Percentiles rank a stretch among this genome's conserved stretches.
phyloP scores from a whole-genome alignment of 1,140 invertebrate genomes.

The Leucophenga varia region DNA sequence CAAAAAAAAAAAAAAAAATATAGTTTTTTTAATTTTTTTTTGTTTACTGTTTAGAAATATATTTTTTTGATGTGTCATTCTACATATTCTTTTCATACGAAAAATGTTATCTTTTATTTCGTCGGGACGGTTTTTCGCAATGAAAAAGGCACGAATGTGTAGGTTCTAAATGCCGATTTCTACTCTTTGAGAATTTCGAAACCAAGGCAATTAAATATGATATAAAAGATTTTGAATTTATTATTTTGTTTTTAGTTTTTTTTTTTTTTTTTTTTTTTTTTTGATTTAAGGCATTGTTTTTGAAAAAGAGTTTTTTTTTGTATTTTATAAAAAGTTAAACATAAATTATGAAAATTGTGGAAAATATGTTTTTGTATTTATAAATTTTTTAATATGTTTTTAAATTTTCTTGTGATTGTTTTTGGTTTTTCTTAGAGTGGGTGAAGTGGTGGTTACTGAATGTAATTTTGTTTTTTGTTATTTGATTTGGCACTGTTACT shows the following conservation, averaged over 20 bases:
- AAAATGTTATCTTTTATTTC: no score
- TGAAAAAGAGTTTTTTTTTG: no score
- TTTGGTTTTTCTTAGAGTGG: no score
- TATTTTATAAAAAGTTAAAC: background rate
- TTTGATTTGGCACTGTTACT: slow-evolving; percentile 41
- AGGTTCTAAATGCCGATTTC: slow-evolving; percentile 20
- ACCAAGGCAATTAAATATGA: slow-evolving; percentile 25
- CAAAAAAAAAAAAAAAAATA: no score
- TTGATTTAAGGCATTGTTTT: no score
- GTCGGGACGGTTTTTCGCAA: slow-evolving; percentile 49
- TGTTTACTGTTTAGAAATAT: no score
- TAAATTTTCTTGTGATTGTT: slow-evolving; percentile 25
- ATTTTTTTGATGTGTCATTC: no score
- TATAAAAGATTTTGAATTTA: slow-evolving; percentile 26
- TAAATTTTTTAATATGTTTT: slow-evolving; percentile 17
- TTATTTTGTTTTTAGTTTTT: slow-evolving; percentile 28
- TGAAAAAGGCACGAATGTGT: slow-evolving; percentile 51
- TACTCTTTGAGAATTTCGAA: slow-evolving; percentile 38
- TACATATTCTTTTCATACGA: no score
- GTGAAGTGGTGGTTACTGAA: no score
- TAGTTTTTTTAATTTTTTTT: no score
- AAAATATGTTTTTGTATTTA: slow-evolving; percentile 29
- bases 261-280: slow-evolving; percentile 13
- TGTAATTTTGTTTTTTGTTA: slow-evolving; percentile 16
- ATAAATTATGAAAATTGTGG: slow-evolving; percentile 12